These are phyloP conservation scores for Prinia subflava DNA, from an alignment of 2,113 vertebrate genomes.

Conservation along the genomic window DNA sequence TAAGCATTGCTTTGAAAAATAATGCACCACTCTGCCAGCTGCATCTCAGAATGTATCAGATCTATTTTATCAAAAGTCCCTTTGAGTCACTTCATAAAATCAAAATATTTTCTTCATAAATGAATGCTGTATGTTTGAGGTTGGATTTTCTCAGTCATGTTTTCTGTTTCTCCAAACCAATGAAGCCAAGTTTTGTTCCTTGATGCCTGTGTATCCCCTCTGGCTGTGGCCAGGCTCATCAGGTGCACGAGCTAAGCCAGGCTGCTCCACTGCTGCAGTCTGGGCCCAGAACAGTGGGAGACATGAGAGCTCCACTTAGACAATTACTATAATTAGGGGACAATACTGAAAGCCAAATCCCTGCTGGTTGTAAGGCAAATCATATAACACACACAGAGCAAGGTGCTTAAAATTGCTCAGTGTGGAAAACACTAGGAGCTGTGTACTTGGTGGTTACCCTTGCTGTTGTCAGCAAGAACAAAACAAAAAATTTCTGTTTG, in stretches of 20 bases:
- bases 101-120: neutral
- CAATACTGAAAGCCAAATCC: conserved; percentile 23
- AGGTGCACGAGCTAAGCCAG: neutral
- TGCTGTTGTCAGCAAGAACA: neutral
- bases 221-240: neutral
- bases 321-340: conserved; percentile 46
- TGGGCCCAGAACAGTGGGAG: neutral
- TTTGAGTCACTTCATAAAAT: neutral
- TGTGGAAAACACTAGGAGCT: neutral
- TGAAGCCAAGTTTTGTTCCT: neutral
- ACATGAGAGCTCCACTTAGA: neutral
- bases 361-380: neutral
- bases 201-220: rapidly evolving
- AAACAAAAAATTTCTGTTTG: neutral
- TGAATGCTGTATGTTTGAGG: neutral
- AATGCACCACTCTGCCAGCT: neutral
- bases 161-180: neutral
- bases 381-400: neutral
- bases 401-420: neutral
- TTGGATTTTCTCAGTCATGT: neutral
- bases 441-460: neutral
- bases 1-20: neutral
- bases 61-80: neutral
- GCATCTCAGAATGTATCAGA: neutral
- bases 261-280: neutral